phyloP scores from a whole-genome alignment of 2,113 vertebrate genomes.

The Pollachius pollachius region DNA sequence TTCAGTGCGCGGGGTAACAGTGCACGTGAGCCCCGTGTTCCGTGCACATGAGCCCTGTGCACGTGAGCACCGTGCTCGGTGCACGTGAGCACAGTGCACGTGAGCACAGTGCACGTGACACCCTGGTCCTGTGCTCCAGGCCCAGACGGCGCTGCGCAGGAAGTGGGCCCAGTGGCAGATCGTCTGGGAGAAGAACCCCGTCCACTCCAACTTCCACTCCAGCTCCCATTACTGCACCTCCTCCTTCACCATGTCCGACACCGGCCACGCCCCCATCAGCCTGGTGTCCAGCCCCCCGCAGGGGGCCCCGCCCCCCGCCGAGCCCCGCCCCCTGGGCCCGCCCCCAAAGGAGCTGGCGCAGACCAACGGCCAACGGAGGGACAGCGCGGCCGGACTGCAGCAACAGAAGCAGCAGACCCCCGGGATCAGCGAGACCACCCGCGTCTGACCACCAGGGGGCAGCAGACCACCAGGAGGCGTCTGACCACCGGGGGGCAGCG shows the following conservation, averaged over 20 bases:
- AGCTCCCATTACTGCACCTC: constrained; percentile 36
- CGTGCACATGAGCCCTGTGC: too few relatives aligned
- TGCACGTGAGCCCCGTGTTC: too few relatives aligned
- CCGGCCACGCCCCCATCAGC: constrained; percentile 55
- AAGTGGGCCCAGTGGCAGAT: constrained; percentile 65
- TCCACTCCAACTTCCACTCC: constrained; percentile 68
- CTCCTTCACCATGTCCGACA: constrained; percentile 18
- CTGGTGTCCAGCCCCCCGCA: constrained; percentile 12
- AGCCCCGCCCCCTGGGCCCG: neutral
- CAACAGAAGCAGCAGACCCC: constrained; percentile 33
- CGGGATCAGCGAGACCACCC: constrained; percentile 40
- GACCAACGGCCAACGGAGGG: constrained; percentile 49
- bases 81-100: too few relatives aligned
- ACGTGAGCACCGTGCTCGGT: too few relatives aligned
- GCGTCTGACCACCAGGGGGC: constrained; percentile 47
- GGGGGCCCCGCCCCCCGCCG: neutral
- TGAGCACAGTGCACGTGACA: too few relatives aligned
- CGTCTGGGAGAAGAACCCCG: constrained; percentile 53
- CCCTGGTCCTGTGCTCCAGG: constrained; percentile 46
- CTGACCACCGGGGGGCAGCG: too few relatives aligned
- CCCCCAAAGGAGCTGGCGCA: neutral
- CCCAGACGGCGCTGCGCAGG: constrained; percentile 66
- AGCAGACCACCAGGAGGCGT: too few relatives aligned
- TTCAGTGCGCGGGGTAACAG: too few relatives aligned
- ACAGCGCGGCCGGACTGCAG: constrained; percentile 23